Evolutionary conservation across 2,113 vertebrate species (phyloP).

Genomic region (Thunnus thynnus): DNA sequence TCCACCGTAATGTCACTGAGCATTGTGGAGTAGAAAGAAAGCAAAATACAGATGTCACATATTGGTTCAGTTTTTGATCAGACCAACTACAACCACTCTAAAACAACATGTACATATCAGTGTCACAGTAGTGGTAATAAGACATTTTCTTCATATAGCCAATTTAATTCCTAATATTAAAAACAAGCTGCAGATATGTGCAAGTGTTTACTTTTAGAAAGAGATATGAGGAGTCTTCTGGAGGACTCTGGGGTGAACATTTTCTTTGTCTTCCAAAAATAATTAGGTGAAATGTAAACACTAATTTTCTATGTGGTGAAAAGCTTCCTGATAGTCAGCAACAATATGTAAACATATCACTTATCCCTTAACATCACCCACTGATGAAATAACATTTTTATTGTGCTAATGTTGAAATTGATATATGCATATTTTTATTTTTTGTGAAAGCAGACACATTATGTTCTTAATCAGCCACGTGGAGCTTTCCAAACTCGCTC

Average conservation of each 20-base stretch:
- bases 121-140: neutral
- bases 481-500: conserved; percentile 2
- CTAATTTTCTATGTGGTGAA: neutral
- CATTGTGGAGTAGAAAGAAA: neutral
- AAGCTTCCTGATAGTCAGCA: neutral
- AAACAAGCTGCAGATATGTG: no score
- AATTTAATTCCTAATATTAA: no score
- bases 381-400: neutral
- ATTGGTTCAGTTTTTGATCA: no score
- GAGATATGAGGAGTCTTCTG: no score
- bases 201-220: neutral
- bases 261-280: neutral
- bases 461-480: conserved; percentile 1
- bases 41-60: no score
- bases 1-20: neutral
- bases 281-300: conserved; percentile 1
- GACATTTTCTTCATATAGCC: neutral
- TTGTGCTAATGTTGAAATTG: conserved; percentile 6
- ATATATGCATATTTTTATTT: neutral
- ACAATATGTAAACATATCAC: neutral
- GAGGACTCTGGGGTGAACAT: neutral
- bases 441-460: conserved; percentile 13
- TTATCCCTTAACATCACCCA: neutral
- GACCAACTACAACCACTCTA: neutral
- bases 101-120: neutral